Conservation (phyloP, 2,888 invertebrate species). For the Philonicus albiceps region DNA sequence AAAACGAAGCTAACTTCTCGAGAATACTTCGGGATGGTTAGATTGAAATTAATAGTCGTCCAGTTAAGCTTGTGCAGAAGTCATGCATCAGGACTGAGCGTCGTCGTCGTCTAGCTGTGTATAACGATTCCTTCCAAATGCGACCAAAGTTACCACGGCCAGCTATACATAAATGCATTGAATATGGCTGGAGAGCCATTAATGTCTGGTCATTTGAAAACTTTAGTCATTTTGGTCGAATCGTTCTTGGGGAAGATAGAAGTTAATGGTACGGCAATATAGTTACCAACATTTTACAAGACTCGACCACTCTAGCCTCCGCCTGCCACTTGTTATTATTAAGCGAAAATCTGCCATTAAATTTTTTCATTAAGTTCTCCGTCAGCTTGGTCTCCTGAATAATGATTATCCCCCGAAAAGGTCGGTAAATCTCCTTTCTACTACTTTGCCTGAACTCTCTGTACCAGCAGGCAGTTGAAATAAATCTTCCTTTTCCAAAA, state of each 20-base stretch:
- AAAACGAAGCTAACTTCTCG: not conserved
- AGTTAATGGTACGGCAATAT: conserved; percentile 18
- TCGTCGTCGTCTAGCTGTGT: not conserved
- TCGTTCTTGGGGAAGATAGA: not conserved
- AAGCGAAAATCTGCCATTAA: not conserved
- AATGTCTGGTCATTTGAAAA: conserved; percentile 33
- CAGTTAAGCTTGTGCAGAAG: conserved; percentile 16
- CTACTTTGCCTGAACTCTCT: not conserved
- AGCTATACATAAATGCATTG: not conserved
- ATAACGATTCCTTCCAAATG: conserved; percentile 24
- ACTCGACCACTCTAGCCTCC: not conserved
- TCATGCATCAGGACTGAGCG: conserved; percentile 4
- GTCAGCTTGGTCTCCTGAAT: not conserved
- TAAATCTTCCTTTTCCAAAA: no score
- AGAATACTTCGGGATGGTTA: conserved; percentile 6
- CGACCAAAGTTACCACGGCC: not conserved
- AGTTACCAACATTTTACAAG: conserved; percentile 19
- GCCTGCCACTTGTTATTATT: conserved; percentile 10
- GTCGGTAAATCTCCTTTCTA: not conserved
- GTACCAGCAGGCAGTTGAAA: not conserved
- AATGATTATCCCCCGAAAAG: not conserved
- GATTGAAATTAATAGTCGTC: conserved; percentile 22
- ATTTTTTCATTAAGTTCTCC: not conserved
- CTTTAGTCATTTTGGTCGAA: conserved; percentile 25
- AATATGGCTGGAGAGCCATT: conserved; percentile 1